These are phyloP conservation scores for Hemaris fuciformis DNA, from an alignment of 2,888 invertebrate species.

Conservation along the genomic window DNA sequence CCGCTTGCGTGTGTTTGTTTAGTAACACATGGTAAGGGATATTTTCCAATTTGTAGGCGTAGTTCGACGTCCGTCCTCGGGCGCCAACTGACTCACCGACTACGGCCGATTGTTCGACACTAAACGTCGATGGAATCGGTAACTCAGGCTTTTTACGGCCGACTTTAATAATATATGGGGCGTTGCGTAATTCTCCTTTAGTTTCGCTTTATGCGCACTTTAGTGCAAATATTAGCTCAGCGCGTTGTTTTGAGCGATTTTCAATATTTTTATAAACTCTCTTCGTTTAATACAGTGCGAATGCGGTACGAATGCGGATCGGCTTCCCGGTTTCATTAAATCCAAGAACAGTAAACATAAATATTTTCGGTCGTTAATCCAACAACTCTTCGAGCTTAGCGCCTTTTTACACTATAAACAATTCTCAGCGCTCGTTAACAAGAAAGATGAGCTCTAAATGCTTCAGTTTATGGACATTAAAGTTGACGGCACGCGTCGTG, in stretches of 20 bases:
- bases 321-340: constrained; percentile 41
- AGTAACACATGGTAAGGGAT: constrained; percentile 58
- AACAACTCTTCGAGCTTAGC: constrained; percentile 55
- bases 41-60: constrained; percentile 66
- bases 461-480: constrained; percentile 77
- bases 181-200: constrained; percentile 69
- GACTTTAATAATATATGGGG: constrained; percentile 74
- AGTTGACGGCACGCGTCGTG: constrained; percentile 68
- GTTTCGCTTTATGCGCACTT: constrained; percentile 54
- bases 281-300: constrained; percentile 18
- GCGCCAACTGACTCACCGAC: constrained; percentile 72
- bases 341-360: constrained; percentile 57
- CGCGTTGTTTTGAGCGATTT: constrained; percentile 30
- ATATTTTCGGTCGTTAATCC: constrained; percentile 66
- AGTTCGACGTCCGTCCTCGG: constrained; percentile 60
- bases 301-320: constrained; percentile 23
- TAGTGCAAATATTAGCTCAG: constrained; percentile 52
- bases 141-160: constrained; percentile 74
- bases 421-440: constrained; percentile 74
- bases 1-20: constrained; percentile 42
- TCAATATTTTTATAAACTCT: constrained; percentile 27
- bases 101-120: constrained; percentile 69
- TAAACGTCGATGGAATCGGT: constrained; percentile 75
- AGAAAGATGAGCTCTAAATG: constrained; percentile 79
- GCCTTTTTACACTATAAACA: constrained; percentile 77